phyloP scores from a whole-genome alignment of 2,888 invertebrate genomes.

The Himalopsyche tibetana region DNA sequence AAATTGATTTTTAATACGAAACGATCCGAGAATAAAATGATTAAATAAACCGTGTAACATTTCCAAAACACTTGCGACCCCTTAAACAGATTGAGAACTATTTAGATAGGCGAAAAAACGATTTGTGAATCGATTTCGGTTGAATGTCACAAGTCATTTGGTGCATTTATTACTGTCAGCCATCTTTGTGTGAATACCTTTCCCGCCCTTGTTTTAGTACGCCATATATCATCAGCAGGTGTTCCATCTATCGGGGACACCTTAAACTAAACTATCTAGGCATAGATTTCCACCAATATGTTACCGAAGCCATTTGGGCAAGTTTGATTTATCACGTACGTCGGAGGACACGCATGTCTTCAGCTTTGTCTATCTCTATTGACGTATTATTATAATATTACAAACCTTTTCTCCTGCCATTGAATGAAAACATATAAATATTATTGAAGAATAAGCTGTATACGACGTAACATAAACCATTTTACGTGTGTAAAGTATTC shows the following conservation, averaged over 20 bases:
- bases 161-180: conserved; percentile 37
- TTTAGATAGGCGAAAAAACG: conserved; percentile 36
- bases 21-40: neutral
- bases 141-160: conserved; percentile 40
- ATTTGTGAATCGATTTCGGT: conserved; percentile 36
- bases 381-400: neutral
- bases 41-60: neutral
- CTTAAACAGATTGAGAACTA: conserved; percentile 25
- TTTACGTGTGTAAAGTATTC: too few relatives aligned
- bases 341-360: neutral
- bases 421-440: too few relatives aligned
- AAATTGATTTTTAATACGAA: neutral
- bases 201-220: conserved; percentile 9
- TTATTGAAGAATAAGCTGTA: too few relatives aligned
- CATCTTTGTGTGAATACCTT: neutral
- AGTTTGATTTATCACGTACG: conserved; percentile 30
- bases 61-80: neutral
- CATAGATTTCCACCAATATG: conserved; percentile 43
- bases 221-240: conserved; percentile 32
- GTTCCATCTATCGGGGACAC: conserved; percentile 18
- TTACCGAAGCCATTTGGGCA: conserved; percentile 9
- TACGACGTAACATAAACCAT: too few relatives aligned
- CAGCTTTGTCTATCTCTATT: conserved; percentile 3
- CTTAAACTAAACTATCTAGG: conserved; percentile 30
- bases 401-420: too few relatives aligned